Evolutionary conservation across 2,888 invertebrate species (phyloP), one percentile per base, ranked within the genome.

Genomic region (Sinodicranocentrus sp.): DNA sequence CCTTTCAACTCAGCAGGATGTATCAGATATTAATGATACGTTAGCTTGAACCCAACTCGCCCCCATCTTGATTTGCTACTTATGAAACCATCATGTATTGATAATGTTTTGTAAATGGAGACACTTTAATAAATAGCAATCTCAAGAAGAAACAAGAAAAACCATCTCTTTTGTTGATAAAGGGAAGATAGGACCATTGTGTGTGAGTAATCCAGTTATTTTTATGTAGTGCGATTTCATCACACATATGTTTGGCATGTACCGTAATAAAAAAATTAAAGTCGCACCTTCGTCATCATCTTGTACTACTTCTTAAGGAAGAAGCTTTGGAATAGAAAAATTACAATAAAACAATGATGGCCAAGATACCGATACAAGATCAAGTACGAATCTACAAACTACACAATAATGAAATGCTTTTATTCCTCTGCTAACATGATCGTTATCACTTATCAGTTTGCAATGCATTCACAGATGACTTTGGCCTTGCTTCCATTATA

Each of bases 401-500:
- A n/a, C 26, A 52, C 52, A 19, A 52, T 68, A 26, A 68, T 26
- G 23, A 19, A 26, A 44, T 68, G 33, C 43, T 48, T 8, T 33
- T 10, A 33, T 19, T 19, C 52, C 5, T n/a, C n/a, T n/a, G n/a
- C n/a, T 6, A 52, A 10, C 8, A 52, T 57, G 25, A 5, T 57
- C n/a, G 25, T 23, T 57, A 57, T 57, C 57, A 23, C n/a, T 52
- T 52, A 10, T 5, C 52, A n/a, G 3, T 5, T 52, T 3, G 48
- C 48, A 21, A 63, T 75, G 63, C 65, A 75, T 63, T 63, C 52
- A 52, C 21, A 52, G 63, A 73, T 21, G 63, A 17, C 39, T 48
- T 68, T 68, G 68, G 54, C 77, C 77, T 77, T 77, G 77, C 59
- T 44, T 33, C 57, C 44, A 57, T 68, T 77, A 33, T 63, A 21